Evolutionary conservation across 2,888 invertebrate genomes (phyloP).

Genomic region (Malthinus seriepunctatus): DNA sequence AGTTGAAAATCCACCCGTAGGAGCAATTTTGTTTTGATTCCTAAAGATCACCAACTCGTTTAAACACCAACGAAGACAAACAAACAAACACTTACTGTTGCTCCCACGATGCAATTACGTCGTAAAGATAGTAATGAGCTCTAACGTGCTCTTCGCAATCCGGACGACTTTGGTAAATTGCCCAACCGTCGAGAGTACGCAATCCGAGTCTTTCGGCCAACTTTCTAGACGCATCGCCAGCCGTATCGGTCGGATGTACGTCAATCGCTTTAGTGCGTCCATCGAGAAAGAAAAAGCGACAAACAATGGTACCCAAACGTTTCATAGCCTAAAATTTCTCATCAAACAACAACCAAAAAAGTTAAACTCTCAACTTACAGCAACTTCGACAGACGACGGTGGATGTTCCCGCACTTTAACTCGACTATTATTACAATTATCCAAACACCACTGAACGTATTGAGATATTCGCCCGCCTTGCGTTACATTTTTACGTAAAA

Average conservation of each 20-base stretch:
- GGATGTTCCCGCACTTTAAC: slow-evolving; percentile 80
- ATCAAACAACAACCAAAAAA: neutral
- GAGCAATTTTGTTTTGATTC: slow-evolving; percentile 49
- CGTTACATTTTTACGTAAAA: slow-evolving; percentile 71
- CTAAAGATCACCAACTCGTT: slow-evolving; percentile 35
- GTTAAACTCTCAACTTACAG: slow-evolving; percentile 63
- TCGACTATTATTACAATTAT: slow-evolving; percentile 88
- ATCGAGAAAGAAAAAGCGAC: slow-evolving; percentile 93
- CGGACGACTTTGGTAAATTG: slow-evolving; percentile 86
- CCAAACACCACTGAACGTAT: slow-evolving; percentile 92
- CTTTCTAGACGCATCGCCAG: slow-evolving; percentile 85
- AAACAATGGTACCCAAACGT: slow-evolving; percentile 87
- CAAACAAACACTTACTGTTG: slow-evolving; percentile 21
- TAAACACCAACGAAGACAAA: neutral
- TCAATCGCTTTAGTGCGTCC: slow-evolving; percentile 94
- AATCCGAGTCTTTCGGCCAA: slow-evolving; percentile 87
- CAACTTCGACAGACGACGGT: slow-evolving; percentile 91
- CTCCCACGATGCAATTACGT: slow-evolving; percentile 95
- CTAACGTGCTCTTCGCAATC: slow-evolving; percentile 89
- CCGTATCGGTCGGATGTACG: slow-evolving; percentile 93
- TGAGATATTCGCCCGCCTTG: slow-evolving; percentile 73
- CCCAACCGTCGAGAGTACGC: slow-evolving; percentile 88
- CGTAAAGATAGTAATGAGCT: slow-evolving; percentile 89
- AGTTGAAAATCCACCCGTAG: slow-evolving; percentile 47
- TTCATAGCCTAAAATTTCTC: slow-evolving; percentile 74